Evolutionary conservation across 2,113 vertebrate genomes (phyloP), one percentile per base, ranked within the genome.

Genomic region (Lynx canadensis): DNA sequence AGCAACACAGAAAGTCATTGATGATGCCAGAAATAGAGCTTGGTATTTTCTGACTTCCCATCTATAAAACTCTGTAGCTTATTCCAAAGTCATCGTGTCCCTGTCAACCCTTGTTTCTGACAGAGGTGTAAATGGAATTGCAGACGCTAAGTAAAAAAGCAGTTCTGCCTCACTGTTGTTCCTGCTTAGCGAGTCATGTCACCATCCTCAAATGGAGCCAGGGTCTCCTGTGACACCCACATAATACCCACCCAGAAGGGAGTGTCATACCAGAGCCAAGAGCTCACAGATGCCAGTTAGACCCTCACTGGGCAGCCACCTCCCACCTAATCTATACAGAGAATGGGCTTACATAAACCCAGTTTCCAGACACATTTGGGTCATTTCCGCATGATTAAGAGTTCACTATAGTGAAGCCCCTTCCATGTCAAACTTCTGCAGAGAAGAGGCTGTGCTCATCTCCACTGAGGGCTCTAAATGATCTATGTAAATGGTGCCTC

Each of bases 91-190:
- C 33, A 71, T 8, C 1, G 0, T 81, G 63, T 93, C 57, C 84
- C 81, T 31, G 8, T 93, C 92, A 93, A 66, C 81, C 45, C 60
- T 89, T 84, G 23, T 74, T 93, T 79, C 41, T 69, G 71, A 96
- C 76, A 94, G 36, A 96, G 55, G 71, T 86, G 74, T 78, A 91
- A 96, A 93, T 87, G 97, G 92, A 87, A 83, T 71, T 80, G 38
- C 73, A 88, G 93, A 82, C 2, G 1, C 52, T 85, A 66, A 76
- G 55, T 33, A 41, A 60, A 60, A 65, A 52, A 83, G 55, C 65
- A 45, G 31, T 38, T 93, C 25, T 66, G 27, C 71, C 63, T 95
- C 82, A 71, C 81, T 78, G 48, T 52, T 84, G 12, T 68, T 86
- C 50, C 73, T 73, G 55, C 52, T 86, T 87, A 83, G 18, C 4